phyloP scores from a whole-genome alignment of 2,113 vertebrate genomes.

The Rhadina sibilatrix region DNA sequence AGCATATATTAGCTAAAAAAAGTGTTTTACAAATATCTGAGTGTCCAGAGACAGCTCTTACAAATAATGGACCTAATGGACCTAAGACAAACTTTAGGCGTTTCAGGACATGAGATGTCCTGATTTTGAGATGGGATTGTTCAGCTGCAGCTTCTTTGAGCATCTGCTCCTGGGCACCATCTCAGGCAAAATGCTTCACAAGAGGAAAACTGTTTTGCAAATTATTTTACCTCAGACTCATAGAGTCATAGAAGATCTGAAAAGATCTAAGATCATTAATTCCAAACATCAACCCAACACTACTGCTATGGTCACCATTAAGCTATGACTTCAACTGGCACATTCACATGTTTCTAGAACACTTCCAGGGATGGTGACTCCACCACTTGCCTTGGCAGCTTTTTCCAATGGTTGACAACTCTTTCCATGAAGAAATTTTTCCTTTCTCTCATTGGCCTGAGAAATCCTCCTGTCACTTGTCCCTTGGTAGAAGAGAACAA shows the following conservation, averaged over 20 bases:
- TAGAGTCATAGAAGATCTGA: not conserved
- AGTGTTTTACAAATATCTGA: not conserved
- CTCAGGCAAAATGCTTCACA: not conserved
- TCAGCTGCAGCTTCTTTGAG: not conserved
- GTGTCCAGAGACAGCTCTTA: not conserved
- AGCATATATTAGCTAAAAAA: not conserved
- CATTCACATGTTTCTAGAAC: not conserved
- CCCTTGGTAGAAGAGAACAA: not conserved
- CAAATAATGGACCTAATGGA: not conserved
- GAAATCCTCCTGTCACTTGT: not conserved
- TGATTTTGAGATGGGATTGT: not conserved
- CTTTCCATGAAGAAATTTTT: not conserved
- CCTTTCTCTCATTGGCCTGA: too few species aligned
- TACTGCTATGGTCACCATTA: not conserved
- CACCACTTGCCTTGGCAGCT: not conserved
- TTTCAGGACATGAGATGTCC: not conserved
- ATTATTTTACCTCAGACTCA: not conserved
- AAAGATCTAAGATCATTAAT: not conserved
- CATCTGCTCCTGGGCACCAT: not conserved
- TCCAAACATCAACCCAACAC: not conserved
- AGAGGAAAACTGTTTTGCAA: not conserved
- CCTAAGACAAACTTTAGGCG: not conserved
- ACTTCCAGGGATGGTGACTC: not conserved
- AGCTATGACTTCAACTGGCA: not conserved
- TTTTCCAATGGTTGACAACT: not conserved